These are phyloP conservation scores for Hydraecia micacea DNA, from an alignment of 2,888 invertebrate species.

Conservation along the genomic window DNA sequence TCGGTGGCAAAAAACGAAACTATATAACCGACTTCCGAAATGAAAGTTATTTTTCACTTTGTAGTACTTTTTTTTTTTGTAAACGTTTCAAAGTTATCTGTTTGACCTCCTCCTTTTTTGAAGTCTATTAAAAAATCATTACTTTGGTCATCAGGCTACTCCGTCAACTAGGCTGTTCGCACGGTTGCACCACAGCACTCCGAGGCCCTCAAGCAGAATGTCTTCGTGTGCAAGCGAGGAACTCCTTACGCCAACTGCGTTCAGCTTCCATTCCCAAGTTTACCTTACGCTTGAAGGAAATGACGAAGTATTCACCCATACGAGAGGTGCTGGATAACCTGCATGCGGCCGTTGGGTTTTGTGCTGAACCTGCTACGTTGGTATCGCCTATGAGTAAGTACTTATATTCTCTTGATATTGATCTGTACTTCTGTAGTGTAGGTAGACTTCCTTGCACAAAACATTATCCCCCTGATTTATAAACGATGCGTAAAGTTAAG, in stretches of 20 bases:
- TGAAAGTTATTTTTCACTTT: no score
- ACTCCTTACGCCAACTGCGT: constrained; percentile 93
- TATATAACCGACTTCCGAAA: no score
- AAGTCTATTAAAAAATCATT: no score
- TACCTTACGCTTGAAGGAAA: constrained; percentile 91
- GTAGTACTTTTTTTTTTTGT: no score
- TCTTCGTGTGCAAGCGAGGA: constrained; percentile 94
- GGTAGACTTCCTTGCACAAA: not conserved
- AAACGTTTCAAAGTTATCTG: no score
- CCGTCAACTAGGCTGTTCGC: constrained; percentile 96
- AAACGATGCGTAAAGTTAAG: not conserved
- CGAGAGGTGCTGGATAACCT: constrained; percentile 97
- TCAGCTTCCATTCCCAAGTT: constrained; percentile 89
- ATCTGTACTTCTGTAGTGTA: not conserved
- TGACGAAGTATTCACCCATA: constrained; percentile 94
- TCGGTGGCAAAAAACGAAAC: no score
- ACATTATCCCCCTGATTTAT: not conserved
- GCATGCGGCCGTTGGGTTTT: constrained; percentile 98
- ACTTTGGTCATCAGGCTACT: constrained; percentile 91
- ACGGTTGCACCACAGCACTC: constrained; percentile 97
- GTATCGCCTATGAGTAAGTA: constrained; percentile 96
- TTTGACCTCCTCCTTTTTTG: no score
- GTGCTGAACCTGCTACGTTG: constrained; percentile 96
- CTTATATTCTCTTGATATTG: not conserved
- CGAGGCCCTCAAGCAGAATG: constrained; percentile 97